phyloP scores from a whole-genome alignment of 2,797 vertebrate genomes.

The Carduelis carduelis region DNA sequence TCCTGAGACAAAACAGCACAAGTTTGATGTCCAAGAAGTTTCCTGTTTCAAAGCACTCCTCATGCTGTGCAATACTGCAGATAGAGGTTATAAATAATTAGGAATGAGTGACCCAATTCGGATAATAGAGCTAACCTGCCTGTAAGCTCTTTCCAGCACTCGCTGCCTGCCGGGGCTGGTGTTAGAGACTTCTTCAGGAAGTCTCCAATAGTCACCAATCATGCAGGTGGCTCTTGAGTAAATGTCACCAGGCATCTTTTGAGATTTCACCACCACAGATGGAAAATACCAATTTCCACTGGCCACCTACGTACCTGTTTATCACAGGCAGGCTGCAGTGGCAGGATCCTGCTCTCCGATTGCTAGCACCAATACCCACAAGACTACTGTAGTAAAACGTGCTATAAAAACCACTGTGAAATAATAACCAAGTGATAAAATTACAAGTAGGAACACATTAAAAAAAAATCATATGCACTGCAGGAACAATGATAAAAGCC shows the following conservation, averaged over 20 bases:
- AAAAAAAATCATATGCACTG: conserved; percentile 41
- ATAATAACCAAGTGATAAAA: conserved; percentile 68
- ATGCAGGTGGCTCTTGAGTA: background rate
- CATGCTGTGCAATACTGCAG: background rate
- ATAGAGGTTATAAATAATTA: conserved; percentile 42
- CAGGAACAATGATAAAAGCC: conserved; percentile 56
- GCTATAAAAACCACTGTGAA: conserved; percentile 56
- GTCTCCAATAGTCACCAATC: background rate
- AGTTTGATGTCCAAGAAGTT: background rate
- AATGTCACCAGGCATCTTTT: background rate
- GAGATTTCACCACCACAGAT: background rate
- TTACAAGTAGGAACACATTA: conserved; percentile 58
- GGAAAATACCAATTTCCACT: background rate
- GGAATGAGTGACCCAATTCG: background rate
- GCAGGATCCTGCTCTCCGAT: background rate
- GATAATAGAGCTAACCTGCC: background rate
- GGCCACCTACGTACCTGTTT: background rate
- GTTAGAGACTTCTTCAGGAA: background rate
- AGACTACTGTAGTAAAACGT: conserved; percentile 48
- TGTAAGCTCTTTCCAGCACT: background rate
- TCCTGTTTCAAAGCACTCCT: background rate
- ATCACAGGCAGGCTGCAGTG: background rate
- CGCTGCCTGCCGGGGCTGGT: background rate
- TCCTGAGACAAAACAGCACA: background rate
- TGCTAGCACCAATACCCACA: conserved; percentile 16